phyloP scores from a whole-genome alignment of 2,113 vertebrate species.

The Festucalex cinctus region DNA sequence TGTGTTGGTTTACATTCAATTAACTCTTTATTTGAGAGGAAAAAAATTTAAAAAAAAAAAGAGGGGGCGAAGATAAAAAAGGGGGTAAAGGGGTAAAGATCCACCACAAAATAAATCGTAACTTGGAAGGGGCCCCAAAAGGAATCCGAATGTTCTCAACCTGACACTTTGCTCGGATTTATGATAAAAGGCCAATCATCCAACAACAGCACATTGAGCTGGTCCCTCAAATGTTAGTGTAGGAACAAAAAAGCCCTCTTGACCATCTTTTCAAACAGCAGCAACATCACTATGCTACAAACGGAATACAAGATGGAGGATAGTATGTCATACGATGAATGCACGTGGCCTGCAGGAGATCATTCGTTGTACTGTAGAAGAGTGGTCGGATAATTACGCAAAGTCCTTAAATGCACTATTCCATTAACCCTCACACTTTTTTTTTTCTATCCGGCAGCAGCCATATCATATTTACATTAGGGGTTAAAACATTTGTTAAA shows the following conservation, averaged over 20 bases:
- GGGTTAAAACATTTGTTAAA: conserved; percentile 43
- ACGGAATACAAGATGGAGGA: conserved; percentile 31
- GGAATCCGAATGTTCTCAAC: background rate
- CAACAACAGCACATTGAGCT: background rate
- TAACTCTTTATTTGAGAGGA: conserved; percentile 35
- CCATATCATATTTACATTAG: conserved; percentile 67
- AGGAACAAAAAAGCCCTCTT: background rate
- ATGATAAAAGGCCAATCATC: conserved; percentile 12
- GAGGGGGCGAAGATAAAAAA: too few species aligned
- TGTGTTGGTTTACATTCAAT: conserved; percentile 67
- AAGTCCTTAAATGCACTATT: conserved; percentile 63
- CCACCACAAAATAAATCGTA: background rate
- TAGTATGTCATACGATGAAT: conserved; percentile 12
- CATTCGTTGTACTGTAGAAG: conserved; percentile 19
- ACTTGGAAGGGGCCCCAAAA: background rate
- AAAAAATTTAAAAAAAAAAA: conserved; percentile 55
- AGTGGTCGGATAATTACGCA: conserved; percentile 46
- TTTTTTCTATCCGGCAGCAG: conserved; percentile 55
- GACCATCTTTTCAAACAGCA: conserved; percentile 14
- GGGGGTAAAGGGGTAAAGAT: too few species aligned
- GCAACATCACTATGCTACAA: conserved; percentile 30
- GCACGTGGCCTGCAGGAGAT: conserved; percentile 13
- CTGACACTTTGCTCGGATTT: background rate
- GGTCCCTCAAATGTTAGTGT: background rate
- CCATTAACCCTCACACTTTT: conserved; percentile 47